phyloP scores from a whole-genome alignment of 2,888 invertebrate genomes.

The Drosophila pegasa region DNA sequence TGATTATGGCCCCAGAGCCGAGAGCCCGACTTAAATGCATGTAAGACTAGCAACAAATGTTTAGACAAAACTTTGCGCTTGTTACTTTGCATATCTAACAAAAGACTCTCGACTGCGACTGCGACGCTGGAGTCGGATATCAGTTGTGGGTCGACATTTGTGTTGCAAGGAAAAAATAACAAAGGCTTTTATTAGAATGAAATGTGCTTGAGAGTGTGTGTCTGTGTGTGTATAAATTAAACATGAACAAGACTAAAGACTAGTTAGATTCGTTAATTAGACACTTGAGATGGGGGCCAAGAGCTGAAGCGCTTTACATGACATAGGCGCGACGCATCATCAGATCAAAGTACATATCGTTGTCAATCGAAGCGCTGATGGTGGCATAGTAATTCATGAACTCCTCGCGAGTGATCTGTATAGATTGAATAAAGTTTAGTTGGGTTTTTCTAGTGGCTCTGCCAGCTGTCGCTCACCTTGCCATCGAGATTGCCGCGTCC shows the following conservation, averaged over 20 bases:
- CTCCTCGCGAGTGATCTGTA: conserved; percentile 95
- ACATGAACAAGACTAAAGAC: conserved; percentile 48
- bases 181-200: conserved; percentile 44
- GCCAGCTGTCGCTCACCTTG: conserved; percentile 86
- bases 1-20: conserved; percentile 51
- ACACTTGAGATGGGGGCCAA: conserved; percentile 17
- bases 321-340: conserved; percentile 98
- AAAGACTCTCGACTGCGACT: conserved; percentile 21
- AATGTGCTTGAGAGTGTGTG: conserved; percentile 25
- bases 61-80: conserved; percentile 75
- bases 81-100: conserved; percentile 72
- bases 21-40: conserved; percentile 29
- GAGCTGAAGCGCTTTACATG: conserved; percentile 86
- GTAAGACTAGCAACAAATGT: conserved; percentile 73
- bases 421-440: background rate
- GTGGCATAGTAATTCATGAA: conserved; percentile 97
- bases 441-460: rapidly evolving
- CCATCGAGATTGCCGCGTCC: conserved; percentile 89
- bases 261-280: conserved; percentile 39
- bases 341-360: conserved; percentile 96
- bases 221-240: conserved; percentile 48
- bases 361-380: conserved; percentile 97
- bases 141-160: conserved; percentile 16
- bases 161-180: conserved; percentile 15
- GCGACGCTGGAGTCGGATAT: conserved; percentile 4